A percentile compares a stretch with the other conserved stretches of the same genome.
These are phyloP conservation scores for Atta cephalotes DNA, from an alignment of 1,140 invertebrate genomes.

Conservation along the genomic window DNA sequence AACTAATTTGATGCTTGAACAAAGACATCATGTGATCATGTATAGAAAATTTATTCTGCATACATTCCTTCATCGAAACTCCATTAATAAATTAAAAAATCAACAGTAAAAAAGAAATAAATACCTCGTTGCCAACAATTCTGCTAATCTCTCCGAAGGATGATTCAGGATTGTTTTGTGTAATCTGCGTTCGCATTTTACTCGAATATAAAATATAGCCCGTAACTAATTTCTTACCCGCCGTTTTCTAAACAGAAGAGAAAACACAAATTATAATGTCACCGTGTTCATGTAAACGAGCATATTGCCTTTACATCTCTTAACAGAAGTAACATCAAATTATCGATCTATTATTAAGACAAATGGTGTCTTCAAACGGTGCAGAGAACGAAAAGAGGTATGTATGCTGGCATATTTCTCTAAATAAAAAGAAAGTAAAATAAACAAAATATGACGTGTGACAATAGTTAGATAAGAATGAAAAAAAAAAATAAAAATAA, in stretches of 20 bases:
- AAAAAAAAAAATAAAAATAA: slow-evolving; percentile 62
- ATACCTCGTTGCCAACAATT: slow-evolving; percentile 97
- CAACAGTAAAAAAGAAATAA: slow-evolving; percentile 80
- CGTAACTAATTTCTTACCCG: slow-evolving; percentile 95
- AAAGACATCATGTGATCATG: background rate
- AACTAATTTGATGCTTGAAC: slow-evolving; percentile 21
- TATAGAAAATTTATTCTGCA: slow-evolving; percentile 55
- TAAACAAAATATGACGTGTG: slow-evolving; percentile 73
- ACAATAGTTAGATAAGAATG: slow-evolving; percentile 71
- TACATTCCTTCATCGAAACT: slow-evolving; percentile 64
- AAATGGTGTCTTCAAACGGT: slow-evolving; percentile 75
- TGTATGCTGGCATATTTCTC: slow-evolving; percentile 86
- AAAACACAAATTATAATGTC: slow-evolving; percentile 83
- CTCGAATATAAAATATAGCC: slow-evolving; percentile 99
- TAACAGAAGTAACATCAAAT: slow-evolving; percentile 67
- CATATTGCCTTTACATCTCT: slow-evolving; percentile 59
- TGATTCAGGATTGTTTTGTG: slow-evolving; percentile 96
- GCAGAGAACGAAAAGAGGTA: slow-evolving; percentile 78
- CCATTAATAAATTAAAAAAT: slow-evolving; percentile 64
- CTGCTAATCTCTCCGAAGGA: slow-evolving; percentile 99
- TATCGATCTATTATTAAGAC: slow-evolving; percentile 69
- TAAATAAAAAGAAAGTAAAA: slow-evolving; percentile 75
- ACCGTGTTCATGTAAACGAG: slow-evolving; percentile 49
- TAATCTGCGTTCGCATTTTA: slow-evolving; percentile 96
- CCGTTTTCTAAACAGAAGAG: slow-evolving; percentile 89